Evolutionary conservation across 1,140 invertebrate genomes (phyloP), one percentile per base, ranked within the genome.

Genomic region (Mamestra configurata): DNA sequence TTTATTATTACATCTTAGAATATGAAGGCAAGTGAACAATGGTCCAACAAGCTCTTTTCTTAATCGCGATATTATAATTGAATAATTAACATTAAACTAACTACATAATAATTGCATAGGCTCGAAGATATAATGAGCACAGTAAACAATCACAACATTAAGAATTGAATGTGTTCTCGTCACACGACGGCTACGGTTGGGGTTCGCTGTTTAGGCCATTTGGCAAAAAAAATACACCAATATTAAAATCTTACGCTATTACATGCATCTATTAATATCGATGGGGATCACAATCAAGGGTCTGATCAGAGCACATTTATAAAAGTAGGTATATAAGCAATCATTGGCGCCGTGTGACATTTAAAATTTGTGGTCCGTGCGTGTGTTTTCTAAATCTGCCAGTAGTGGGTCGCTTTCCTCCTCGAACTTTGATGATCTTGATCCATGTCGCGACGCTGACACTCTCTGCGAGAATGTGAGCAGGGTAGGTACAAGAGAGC

Each of bases 371-470:
- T 94, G 91, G 72, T 95, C 93, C 68, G 95, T 95, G 57, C 92
- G 94, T 77, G 95, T 93, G 68, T 95, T 94, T 78, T 96, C 96
- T 71, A 95, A 91, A 75, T 96, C 96, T 27, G 93, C 90, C 57
- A 96, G 83, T 72, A 97, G 86, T 0, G 96, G 96, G 89, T 96
- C 96, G 51, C 95, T 96, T 81, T 97, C 96, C 46, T 95, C 94
- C n/a, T 96, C 92, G 40, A 92, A 93, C 35, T 94, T 94, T 59
- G 95, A 96, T 79, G 94, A 92, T 24, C 89, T 89, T 40, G 95
- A 96, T 85, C 95, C 96, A 79, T 90, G 89, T 53, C 93, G 88
- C 7, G 94, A 92, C 37, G 92, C 89, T 11, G 90, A 91, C 27
- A 94, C 93, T 53, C 93, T 90, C 77, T 95, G 95, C 35, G 94